phyloP scores from a whole-genome alignment of 2,113 vertebrate species.

The Pyrgilauda ruficollis region DNA sequence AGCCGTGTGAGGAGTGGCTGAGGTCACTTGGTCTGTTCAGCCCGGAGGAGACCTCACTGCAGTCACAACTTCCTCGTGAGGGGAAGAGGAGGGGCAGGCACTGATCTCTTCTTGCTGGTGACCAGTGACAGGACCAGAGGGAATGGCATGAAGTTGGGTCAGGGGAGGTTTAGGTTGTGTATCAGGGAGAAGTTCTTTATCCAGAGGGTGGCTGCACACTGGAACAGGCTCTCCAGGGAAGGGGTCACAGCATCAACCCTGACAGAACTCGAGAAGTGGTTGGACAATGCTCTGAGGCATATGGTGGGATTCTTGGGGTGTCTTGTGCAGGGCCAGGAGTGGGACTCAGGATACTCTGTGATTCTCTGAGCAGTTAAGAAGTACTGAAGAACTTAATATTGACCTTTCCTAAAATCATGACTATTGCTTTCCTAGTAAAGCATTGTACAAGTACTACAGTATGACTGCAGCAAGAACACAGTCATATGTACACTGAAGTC shows the following conservation, averaged over 20 bases:
- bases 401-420: background rate
- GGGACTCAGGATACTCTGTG: background rate
- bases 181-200: background rate
- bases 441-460: background rate
- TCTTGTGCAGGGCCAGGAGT: background rate
- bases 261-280: background rate
- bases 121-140: background rate
- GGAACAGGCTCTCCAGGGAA: background rate
- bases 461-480: background rate
- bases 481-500: background rate
- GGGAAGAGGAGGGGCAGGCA: background rate
- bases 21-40: background rate
- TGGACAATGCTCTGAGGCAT: background rate
- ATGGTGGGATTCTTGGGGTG: background rate
- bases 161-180: background rate
- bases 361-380: background rate
- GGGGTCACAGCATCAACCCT: background rate
- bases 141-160: background rate
- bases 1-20: accelerated
- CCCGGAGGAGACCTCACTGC: background rate
- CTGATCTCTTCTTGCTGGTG: background rate
- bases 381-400: background rate
- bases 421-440: background rate
- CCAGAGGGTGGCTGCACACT: background rate
- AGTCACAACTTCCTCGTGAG: background rate